A percentile compares a stretch with the other conserved stretches of the same genome.
Evolutionary conservation across 2,113 vertebrate genomes (phyloP).

Genomic region (Scolopax mira): DNA sequence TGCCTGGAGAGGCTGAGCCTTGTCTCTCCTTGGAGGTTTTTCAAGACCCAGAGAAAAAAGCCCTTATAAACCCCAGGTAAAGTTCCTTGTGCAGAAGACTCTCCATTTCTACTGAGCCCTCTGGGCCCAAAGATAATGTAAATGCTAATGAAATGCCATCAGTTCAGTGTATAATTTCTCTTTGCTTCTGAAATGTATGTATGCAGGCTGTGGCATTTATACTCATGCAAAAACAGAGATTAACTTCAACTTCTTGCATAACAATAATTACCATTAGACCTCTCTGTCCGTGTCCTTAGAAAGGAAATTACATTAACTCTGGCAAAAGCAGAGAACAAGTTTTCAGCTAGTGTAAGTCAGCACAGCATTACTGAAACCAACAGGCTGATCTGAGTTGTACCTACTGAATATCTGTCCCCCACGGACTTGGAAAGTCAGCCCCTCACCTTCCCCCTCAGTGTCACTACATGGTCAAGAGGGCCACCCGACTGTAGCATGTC

Average conservation of each 20-base stretch:
- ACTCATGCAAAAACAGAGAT: neutral
- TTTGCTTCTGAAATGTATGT: neutral
- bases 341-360: neutral
- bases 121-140: neutral
- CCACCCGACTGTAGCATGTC: neutral
- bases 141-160: conserved; percentile 25
- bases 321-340: neutral
- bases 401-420: accelerated
- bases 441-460: accelerated
- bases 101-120: neutral
- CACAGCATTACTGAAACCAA: neutral
- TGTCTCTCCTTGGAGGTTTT: neutral
- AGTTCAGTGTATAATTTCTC: neutral
- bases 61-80: neutral
- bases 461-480: accelerated
- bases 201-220: conserved; percentile 10
- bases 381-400: neutral
- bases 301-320: neutral
- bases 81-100: neutral
- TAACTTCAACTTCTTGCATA: neutral
- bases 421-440: accelerated
- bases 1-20: neutral
- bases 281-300: neutral
- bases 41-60: neutral
- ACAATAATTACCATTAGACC: neutral